These are phyloP conservation scores for Orthonevra nobilis DNA, from an alignment of 2,888 invertebrate species.

Conservation along the genomic window DNA sequence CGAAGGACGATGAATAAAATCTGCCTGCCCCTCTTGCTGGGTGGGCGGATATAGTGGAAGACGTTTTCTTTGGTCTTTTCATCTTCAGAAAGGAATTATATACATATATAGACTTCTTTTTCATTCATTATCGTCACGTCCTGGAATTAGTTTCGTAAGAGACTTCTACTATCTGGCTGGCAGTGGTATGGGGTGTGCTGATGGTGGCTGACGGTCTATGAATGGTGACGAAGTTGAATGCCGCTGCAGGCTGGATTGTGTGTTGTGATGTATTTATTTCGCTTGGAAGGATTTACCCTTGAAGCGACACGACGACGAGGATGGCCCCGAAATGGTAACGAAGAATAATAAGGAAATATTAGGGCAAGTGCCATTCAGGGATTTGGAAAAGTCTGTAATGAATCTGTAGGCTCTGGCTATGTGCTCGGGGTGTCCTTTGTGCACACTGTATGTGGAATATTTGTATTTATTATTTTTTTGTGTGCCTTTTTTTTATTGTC, in stretches of 20 bases:
- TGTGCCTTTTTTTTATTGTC: slow-evolving; percentile 19
- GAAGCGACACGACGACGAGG: slow-evolving; percentile 30
- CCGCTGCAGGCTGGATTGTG: slow-evolving; percentile 56
- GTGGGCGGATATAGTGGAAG: slow-evolving; percentile 31
- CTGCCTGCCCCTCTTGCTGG: slow-evolving; percentile 22
- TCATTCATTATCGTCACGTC: slow-evolving; percentile 70
- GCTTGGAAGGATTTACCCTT: slow-evolving; percentile 62
- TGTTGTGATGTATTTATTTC: slow-evolving; percentile 57
- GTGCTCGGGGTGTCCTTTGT: slow-evolving; percentile 46
- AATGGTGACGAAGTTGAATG: slow-evolving; percentile 51
- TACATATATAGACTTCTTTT: slow-evolving; percentile 49
- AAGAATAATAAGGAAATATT: slow-evolving; percentile 70
- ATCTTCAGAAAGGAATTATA: slow-evolving; percentile 54
- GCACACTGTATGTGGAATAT: slow-evolving; percentile 32
- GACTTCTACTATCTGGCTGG: slow-evolving; percentile 41
- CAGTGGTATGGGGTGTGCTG: background rate
- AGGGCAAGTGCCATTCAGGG: slow-evolving; percentile 66
- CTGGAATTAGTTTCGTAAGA: slow-evolving; percentile 66
- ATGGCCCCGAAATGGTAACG: slow-evolving; percentile 49
- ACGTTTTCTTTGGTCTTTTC: slow-evolving; percentile 46
- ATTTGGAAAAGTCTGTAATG: slow-evolving; percentile 66
- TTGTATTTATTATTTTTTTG: background rate
- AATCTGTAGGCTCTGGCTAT: slow-evolving; percentile 55
- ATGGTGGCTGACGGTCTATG: background rate
- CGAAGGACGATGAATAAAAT: slow-evolving; percentile 63